A percentile compares a stretch with the other conserved stretches of the same genome.
phyloP scores from a whole-genome alignment of 2,888 invertebrate genomes.

The Acanthacorydalis orientalis region DNA sequence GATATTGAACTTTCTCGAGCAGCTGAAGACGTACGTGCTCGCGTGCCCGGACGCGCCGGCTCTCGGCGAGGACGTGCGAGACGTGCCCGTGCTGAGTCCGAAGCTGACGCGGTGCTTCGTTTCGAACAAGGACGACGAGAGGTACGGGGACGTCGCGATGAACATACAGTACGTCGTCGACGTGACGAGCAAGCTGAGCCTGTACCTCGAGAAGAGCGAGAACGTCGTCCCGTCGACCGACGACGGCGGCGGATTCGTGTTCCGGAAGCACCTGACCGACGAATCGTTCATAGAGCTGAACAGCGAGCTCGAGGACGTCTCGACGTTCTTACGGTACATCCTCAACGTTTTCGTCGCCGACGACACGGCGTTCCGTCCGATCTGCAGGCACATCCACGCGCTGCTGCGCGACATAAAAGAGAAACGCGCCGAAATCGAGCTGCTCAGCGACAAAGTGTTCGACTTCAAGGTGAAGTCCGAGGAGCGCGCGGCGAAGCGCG shows the following conservation, averaged over 20 bases:
- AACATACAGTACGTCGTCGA: too few relatives aligned
- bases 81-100: too few relatives aligned
- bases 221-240: slow-evolving; percentile 13
- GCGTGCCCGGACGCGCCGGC: slow-evolving; percentile 33
- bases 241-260: slow-evolving; percentile 8
- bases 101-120: too few relatives aligned
- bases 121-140: too few relatives aligned
- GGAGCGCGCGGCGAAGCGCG: background rate
- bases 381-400: background rate
- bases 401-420: background rate
- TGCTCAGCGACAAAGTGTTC: background rate
- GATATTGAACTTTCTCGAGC: slow-evolving; percentile 21
- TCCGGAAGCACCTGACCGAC: background rate
- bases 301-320: slow-evolving; percentile 11
- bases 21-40: slow-evolving; percentile 47
- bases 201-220: slow-evolving; percentile 14
- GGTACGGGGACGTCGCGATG: too few relatives aligned
- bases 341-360: background rate
- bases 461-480: background rate
- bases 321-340: background rate
- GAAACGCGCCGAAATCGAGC: background rate
- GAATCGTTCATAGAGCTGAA: slow-evolving; percentile 1
- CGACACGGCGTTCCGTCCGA: background rate
- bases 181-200: slow-evolving; percentile 12
- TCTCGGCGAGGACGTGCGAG: slow-evolving; percentile 12